Percentiles rank a stretch among this genome's conserved stretches.
Evolutionary conservation across 2,888 invertebrate species (phyloP).

Genomic region (Drosophila mayaguana): DNA sequence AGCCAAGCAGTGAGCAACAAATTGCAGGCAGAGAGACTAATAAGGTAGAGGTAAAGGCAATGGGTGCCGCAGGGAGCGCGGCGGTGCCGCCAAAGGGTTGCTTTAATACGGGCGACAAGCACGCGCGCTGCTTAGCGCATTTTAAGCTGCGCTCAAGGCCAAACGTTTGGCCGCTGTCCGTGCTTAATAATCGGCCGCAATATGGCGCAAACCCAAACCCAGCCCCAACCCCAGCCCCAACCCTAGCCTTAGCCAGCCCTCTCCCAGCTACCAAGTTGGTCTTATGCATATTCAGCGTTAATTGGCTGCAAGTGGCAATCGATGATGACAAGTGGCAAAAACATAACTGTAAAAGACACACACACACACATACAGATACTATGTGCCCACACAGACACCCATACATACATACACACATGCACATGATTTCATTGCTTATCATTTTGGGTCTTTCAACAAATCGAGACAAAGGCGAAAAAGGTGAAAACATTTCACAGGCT

Average conservation of each 20-base stretch:
- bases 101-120: conserved; percentile 35
- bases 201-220: conserved; percentile 20
- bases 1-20: background rate
- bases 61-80: background rate
- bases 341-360: conserved; percentile 30
- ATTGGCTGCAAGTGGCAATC: conserved; percentile 67
- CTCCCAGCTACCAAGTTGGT: background rate
- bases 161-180: conserved; percentile 31
- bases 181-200: conserved; percentile 59
- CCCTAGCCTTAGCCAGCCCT: background rate
- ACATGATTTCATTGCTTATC: conserved; percentile 24
- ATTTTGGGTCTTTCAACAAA: conserved; percentile 12
- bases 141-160: conserved; percentile 66
- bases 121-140: conserved; percentile 65
- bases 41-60: background rate
- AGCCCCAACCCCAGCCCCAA: background rate
- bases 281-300: conserved; percentile 62
- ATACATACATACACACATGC: background rate
- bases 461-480: conserved; percentile 3
- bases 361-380: conserved; percentile 7
- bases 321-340: conserved; percentile 48
- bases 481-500: conserved; percentile 3
- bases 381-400: conserved; percentile 1
- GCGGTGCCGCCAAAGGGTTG: background rate
- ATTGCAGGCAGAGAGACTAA: background rate